Conservation (phyloP, 2,888 invertebrate genomes). For the Mechanitis mazaeus region DNA sequence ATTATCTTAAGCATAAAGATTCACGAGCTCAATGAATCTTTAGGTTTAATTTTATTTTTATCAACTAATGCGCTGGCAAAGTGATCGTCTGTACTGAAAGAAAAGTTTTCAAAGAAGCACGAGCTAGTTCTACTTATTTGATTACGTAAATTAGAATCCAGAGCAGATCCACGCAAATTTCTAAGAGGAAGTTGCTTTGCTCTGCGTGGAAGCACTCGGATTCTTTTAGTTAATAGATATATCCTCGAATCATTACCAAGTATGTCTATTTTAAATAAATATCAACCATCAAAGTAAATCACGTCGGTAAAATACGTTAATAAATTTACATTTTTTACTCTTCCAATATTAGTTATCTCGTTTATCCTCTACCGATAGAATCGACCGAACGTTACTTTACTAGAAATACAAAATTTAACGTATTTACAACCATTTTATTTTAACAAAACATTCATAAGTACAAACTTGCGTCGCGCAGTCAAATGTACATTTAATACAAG, state of each 20-base stretch:
- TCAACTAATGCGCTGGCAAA: slow-evolving; percentile 53
- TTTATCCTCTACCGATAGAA: slow-evolving; percentile 58
- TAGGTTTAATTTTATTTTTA: slow-evolving; percentile 52
- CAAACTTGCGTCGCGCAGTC: slow-evolving; percentile 67
- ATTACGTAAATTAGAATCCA: slow-evolving; percentile 57
- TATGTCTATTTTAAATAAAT: slow-evolving; percentile 31
- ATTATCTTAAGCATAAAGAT: slow-evolving; percentile 61
- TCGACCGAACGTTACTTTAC: slow-evolving; percentile 71
- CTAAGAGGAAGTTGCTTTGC: slow-evolving; percentile 73
- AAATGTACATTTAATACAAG: slow-evolving; percentile 67
- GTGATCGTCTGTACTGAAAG: slow-evolving; percentile 32
- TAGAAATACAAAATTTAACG: slow-evolving; percentile 78
- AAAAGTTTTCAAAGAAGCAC: slow-evolving; percentile 23
- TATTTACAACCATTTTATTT: slow-evolving; percentile 75
- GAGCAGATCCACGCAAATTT: slow-evolving; percentile 65
- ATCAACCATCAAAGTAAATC: slow-evolving; percentile 35
- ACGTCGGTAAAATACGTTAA: slow-evolving; percentile 49
- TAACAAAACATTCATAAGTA: slow-evolving; percentile 73
- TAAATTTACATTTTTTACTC: slow-evolving; percentile 49
- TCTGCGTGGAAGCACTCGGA: slow-evolving; percentile 68
- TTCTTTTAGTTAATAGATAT: slow-evolving; percentile 39
- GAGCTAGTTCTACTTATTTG: slow-evolving; percentile 29
- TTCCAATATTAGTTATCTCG: slow-evolving; percentile 48
- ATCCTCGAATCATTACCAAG: slow-evolving; percentile 37
- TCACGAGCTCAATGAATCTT: slow-evolving; percentile 70